phyloP scores from a whole-genome alignment of 2,113 vertebrate species.

The Trochalopteron elliotii region DNA sequence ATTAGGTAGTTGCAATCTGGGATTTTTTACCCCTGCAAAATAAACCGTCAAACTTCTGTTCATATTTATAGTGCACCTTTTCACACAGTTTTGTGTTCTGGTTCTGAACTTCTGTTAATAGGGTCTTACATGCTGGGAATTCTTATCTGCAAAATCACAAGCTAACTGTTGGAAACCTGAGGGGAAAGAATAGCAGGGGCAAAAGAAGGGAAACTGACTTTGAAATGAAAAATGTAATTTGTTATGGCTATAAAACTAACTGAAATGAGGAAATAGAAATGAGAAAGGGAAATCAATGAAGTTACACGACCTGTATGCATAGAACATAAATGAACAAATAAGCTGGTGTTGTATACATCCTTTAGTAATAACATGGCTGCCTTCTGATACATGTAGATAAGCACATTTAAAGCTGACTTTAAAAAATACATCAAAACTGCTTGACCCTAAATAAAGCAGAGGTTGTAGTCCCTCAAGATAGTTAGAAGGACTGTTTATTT shows the following conservation, averaged over 20 bases:
- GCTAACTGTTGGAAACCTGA: background rate
- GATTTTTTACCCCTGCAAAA: background rate
- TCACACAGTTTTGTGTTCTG: background rate
- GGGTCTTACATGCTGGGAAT: background rate
- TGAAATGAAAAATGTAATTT: conserved; percentile 21
- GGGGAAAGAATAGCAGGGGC: background rate
- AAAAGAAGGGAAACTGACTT: background rate
- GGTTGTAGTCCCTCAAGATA: background rate
- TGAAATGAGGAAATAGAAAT: conserved; percentile 22
- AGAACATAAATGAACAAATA: background rate
- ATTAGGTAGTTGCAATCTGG: background rate
- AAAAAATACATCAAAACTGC: background rate
- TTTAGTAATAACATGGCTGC: background rate
- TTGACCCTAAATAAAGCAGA: background rate
- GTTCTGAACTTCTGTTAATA: background rate
- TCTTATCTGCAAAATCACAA: conserved; percentile 26
- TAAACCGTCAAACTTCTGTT: background rate
- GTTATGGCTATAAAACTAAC: background rate
- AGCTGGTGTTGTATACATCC: background rate
- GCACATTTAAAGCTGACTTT: background rate
- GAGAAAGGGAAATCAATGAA: background rate
- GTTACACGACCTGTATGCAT: background rate
- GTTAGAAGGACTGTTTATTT: background rate
- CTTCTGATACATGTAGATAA: background rate
- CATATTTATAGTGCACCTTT: background rate